Conservation (phyloP, 1,140 invertebrate genomes). For the Lepidostoma basale region DNA sequence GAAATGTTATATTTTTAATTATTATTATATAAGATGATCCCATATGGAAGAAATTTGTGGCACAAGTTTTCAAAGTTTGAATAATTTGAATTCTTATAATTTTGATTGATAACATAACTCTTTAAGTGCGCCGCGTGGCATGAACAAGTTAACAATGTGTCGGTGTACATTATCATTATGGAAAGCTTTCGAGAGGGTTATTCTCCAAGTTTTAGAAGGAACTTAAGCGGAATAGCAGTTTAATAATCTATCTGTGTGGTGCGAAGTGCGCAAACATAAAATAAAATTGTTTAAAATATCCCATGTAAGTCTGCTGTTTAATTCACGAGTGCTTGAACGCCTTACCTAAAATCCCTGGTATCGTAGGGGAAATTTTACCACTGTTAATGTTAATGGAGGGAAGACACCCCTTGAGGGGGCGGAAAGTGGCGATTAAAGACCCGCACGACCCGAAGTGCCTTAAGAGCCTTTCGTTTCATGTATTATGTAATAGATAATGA, state of each 20-base stretch:
- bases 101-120: no score
- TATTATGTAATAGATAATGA: slow-evolving; percentile 30
- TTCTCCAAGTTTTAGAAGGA: no score
- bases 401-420: neutral
- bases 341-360: slow-evolving; percentile 13
- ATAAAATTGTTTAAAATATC: slow-evolving; percentile 18
- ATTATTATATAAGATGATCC: neutral
- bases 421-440: slow-evolving; percentile 18
- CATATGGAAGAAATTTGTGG: no score
- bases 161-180: no score
- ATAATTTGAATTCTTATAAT: no score
- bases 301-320: slow-evolving; percentile 15
- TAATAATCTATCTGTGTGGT: no score
- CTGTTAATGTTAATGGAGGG: slow-evolving; percentile 20
- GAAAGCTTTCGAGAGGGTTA: no score
- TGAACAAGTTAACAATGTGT: no score
- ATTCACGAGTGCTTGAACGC: slow-evolving; percentile 21
- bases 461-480: slow-evolving; percentile 18
- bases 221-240: no score
- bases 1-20: neutral
- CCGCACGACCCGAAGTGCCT: slow-evolving; percentile 2
- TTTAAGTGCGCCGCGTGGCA: no score
- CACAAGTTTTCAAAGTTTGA: no score
- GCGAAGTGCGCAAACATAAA: neutral
- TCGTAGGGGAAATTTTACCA: slow-evolving; percentile 9